A percentile compares a stretch with the other conserved stretches of the same genome.
These are phyloP conservation scores for Capromys pilorides DNA, from an alignment of 2,797 vertebrate species.

Conservation along the genomic window DNA sequence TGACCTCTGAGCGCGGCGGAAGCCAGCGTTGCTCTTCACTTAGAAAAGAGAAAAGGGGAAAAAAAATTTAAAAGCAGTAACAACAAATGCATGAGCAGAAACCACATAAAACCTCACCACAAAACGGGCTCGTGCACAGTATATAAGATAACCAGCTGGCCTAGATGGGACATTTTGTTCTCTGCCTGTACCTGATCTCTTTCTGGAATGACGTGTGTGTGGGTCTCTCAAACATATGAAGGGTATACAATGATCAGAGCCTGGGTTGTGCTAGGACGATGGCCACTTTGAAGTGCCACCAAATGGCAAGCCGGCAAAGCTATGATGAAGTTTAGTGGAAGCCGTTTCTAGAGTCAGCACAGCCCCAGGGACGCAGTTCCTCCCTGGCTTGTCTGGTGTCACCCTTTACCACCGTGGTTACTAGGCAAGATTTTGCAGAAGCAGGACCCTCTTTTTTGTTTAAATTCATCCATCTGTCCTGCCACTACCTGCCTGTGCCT, in stretches of 20 bases:
- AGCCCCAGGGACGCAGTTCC: rapidly evolving
- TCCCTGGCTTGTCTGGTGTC: rapidly evolving
- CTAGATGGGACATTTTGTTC: background rate
- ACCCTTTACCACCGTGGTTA: background rate
- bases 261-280: background rate
- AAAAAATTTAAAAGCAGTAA: background rate
- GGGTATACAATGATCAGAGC: background rate
- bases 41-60: background rate
- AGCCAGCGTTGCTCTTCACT: background rate
- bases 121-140: background rate
- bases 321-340: rapidly evolving
- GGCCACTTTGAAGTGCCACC: background rate
- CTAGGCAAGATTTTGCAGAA: background rate
- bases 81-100: background rate
- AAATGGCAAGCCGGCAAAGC: background rate
- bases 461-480: background rate
- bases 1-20: rapidly evolving
- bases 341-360: rapidly evolving
- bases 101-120: background rate
- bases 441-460: background rate
- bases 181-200: background rate
- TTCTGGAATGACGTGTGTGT: background rate
- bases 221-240: background rate
- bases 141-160: background rate
- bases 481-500: background rate